phyloP scores from a whole-genome alignment of 2,797 vertebrate genomes.

The Caiman crocodilus region DNA sequence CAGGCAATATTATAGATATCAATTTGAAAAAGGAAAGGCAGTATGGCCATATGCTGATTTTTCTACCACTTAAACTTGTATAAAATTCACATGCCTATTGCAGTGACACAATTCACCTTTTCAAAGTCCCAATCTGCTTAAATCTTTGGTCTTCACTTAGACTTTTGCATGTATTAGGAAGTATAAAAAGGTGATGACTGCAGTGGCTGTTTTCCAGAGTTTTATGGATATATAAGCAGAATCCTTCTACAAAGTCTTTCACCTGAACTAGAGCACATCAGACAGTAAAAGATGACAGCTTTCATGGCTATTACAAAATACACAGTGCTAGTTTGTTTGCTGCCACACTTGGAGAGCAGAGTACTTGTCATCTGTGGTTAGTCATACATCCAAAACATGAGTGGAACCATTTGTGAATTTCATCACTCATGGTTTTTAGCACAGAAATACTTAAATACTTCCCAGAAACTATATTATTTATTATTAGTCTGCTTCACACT shows the following conservation, averaged over 20 bases:
- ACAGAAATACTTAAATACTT: background rate
- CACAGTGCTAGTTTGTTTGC: fast-evolving
- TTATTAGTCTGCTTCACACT: background rate
- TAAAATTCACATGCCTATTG: background rate
- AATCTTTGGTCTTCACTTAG: background rate
- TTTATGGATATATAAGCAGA: background rate
- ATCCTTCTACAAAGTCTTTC: background rate
- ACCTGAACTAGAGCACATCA: background rate
- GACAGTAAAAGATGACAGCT: fast-evolving
- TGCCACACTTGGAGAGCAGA: fast-evolving
- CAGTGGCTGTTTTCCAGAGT: background rate
- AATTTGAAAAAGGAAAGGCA: background rate
- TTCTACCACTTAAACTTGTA: background rate
- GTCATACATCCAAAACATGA: background rate
- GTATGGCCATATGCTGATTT: background rate
- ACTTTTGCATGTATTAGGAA: too few species aligned
- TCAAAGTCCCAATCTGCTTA: background rate
- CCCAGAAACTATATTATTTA: background rate
- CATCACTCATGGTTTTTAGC: background rate
- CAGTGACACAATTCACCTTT: background rate
- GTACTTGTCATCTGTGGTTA: fast-evolving
- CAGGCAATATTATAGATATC: background rate
- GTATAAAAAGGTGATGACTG: background rate
- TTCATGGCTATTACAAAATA: fast-evolving
- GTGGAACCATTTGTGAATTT: too few species aligned